Evolutionary conservation across 2,113 vertebrate genomes (phyloP), one percentile per base, ranked within the genome.

Genomic region (Bos indicus): DNA sequence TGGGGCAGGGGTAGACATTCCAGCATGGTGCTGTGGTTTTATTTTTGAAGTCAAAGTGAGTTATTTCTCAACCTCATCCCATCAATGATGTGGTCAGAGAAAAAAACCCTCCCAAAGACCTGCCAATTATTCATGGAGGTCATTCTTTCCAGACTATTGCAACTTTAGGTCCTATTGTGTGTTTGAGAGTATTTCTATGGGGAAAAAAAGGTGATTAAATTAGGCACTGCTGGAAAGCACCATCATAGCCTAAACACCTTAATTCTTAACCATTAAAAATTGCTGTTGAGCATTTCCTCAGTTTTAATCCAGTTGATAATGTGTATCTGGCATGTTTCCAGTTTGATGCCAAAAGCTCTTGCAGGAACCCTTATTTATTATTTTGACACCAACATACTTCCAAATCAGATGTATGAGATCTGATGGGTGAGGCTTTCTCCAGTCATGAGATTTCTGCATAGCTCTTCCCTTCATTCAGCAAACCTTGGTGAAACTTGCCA

Each of bases 321-420:
- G 57, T 56, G 88, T 36, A 62, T 92, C 56, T 43, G 64, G 77
- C 33, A 67, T 60, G n/a, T 95, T 80, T 96, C 87, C 94, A 94
- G 71, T 77, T 51, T 14, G 8, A 88, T 83, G 82, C 85, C 67
- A 78, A 97, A 94, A 91, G 13, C 51, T 87, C 82, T 96, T 62
- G 5, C 16, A 87, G 62, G 83, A 97, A 95, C 57, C 94, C 36
- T 93, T 92, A 36, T 90, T 87, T 95, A 67, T 40, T 60, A 67
- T 94, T 97, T 97, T n/a, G 13, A 86, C 91, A 91, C 89, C 86
- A 94, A 56, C 46, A 80, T 59, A 56, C 46, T 97, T 94, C 90
- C 83, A 94, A 95, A 90, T 78, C 33, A 90, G 52, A 92, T 64
- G 64, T 59, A 88, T 21, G 56, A 93, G 28, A 43, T 33, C 9